phyloP scores from a whole-genome alignment of 2,888 invertebrate species.

The Lamellibrachia columna region DNA sequence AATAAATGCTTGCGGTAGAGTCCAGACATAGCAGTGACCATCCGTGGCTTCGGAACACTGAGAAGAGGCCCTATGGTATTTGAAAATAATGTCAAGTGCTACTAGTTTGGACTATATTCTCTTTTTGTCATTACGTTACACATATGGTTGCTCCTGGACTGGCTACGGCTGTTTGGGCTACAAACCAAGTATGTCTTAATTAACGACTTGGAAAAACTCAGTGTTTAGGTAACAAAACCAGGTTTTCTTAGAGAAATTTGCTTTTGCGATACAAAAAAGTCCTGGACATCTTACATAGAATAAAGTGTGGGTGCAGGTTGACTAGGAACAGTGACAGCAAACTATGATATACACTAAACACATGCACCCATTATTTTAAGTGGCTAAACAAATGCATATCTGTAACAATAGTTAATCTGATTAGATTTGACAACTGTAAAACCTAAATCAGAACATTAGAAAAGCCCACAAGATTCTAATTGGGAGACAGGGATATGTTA shows the following conservation, averaged over 20 bases:
- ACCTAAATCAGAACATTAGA: too few relatives aligned
- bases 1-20: not conserved
- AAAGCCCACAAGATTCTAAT: too few relatives aligned
- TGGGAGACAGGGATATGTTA: too few relatives aligned
- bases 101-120: not conserved
- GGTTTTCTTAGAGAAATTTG: not conserved
- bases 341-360: too few relatives aligned
- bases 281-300: not conserved
- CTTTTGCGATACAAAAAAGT: not conserved
- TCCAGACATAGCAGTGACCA: conserved; percentile 17
- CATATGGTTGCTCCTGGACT: not conserved
- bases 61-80: not conserved
- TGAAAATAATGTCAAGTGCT: not conserved
- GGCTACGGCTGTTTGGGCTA: not conserved
- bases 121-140: not conserved
- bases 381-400: too few relatives aligned
- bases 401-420: too few relatives aligned
- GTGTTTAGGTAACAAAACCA: not conserved
- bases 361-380: too few relatives aligned
- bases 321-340: too few relatives aligned
- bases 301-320: not conserved
- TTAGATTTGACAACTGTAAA: too few relatives aligned
- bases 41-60: not conserved
- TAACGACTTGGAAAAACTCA: not conserved
- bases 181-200: not conserved